Conservation (phyloP, 1,140 invertebrate genomes). For the Drosophila jambulina region DNA sequence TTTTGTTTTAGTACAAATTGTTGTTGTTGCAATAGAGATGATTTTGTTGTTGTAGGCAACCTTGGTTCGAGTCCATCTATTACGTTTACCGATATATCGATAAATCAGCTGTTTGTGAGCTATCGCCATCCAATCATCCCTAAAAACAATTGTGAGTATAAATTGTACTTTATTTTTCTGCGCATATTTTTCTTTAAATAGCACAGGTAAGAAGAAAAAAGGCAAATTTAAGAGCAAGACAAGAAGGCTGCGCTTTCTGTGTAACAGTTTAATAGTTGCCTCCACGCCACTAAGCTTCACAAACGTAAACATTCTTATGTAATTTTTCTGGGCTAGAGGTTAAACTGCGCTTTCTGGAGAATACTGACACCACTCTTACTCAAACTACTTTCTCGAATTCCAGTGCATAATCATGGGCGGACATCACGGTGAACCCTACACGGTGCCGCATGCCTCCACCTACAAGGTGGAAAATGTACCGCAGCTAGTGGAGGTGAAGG, state of each 20-base stretch:
- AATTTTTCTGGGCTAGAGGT: slow-evolving; percentile 53
- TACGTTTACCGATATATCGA: neutral
- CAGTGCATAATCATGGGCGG: slow-evolving; percentile 86
- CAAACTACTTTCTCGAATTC: slow-evolving; percentile 7
- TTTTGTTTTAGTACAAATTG: too few species aligned
- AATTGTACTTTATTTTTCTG: neutral
- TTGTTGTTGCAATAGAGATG: too few species aligned
- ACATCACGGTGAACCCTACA: slow-evolving; percentile 85
- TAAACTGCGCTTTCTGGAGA: slow-evolving; percentile 37
- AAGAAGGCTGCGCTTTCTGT: neutral
- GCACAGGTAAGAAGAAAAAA: neutral
- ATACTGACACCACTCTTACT: neutral
- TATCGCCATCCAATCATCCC: slow-evolving; percentile 21
- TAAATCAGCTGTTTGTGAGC: slow-evolving; percentile 1
- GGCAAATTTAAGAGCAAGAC: too few species aligned
- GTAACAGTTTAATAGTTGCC: neutral
- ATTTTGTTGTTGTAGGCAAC: too few species aligned
- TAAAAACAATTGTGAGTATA: slow-evolving; percentile 27
- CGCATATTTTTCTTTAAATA: slow-evolving; percentile 3
- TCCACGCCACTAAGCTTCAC: neutral
- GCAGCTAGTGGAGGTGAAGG: slow-evolving; percentile 87
- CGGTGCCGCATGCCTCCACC: slow-evolving; percentile 89
- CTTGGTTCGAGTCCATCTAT: too few species aligned
- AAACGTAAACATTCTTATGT: slow-evolving; percentile 66
- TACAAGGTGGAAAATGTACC: slow-evolving; percentile 91